Percentiles rank a stretch among this genome's conserved stretches.
These are phyloP conservation scores for Hyperoplus immaculatus DNA, from an alignment of 2,797 vertebrate genomes.

Conservation along the genomic window DNA sequence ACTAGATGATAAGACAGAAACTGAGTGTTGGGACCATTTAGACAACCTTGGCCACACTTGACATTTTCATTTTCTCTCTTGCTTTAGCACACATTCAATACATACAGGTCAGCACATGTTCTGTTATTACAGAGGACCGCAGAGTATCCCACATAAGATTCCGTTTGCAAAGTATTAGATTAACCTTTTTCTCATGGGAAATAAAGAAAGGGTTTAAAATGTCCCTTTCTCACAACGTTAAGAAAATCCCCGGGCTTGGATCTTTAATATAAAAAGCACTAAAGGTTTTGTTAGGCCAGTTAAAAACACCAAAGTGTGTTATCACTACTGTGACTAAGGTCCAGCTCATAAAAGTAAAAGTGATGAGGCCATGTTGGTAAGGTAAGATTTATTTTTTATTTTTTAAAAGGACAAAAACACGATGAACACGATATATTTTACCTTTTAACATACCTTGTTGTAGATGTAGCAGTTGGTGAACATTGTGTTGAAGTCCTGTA, in stretches of 20 bases:
- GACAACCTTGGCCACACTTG: background rate
- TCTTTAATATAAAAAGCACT: background rate
- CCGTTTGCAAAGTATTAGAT: slow-evolving; percentile 14
- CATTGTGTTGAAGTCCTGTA: slow-evolving; percentile 98
- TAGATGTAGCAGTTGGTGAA: slow-evolving; percentile 99
- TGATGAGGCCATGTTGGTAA: background rate
- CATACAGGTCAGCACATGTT: slow-evolving; percentile 8
- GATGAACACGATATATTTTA: slow-evolving; percentile 7
- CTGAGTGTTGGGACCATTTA: background rate
- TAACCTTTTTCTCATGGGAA: background rate
- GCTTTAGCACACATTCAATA: background rate
- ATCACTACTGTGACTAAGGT: background rate
- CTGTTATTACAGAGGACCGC: background rate
- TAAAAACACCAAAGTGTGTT: background rate
- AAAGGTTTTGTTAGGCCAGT: background rate
- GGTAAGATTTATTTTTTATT: background rate
- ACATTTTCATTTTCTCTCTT: slow-evolving; percentile 18
- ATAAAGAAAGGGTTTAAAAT: slow-evolving; percentile 8
- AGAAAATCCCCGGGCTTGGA: background rate
- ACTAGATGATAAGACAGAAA: background rate
- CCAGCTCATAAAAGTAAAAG: background rate
- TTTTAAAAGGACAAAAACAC: background rate
- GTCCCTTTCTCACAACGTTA: background rate
- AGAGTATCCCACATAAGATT: background rate
- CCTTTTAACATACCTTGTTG: slow-evolving; percentile 89